phyloP scores from a whole-genome alignment of 2,797 vertebrate genomes.

The Sebastes oblongus region DNA sequence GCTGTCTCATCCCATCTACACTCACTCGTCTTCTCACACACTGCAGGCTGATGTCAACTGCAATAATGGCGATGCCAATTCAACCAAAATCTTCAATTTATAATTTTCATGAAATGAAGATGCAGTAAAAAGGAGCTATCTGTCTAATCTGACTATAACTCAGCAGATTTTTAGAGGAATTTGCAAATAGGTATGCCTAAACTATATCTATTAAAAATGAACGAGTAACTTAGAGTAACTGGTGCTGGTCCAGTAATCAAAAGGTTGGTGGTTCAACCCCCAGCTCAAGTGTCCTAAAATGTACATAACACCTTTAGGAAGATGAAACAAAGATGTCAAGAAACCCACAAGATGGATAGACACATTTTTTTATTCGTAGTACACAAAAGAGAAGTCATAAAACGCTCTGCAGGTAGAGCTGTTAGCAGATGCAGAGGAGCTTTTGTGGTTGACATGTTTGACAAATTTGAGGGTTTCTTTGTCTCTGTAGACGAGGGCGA shows the following conservation, averaged over 20 bases:
- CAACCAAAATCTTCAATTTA: not conserved
- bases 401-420: conserved; percentile 73
- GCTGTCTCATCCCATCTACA: not conserved
- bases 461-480: conserved; percentile 96
- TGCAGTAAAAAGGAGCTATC: not conserved
- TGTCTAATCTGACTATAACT: not conserved
- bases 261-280: not conserved
- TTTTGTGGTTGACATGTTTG: conserved; percentile 92
- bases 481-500: conserved; percentile 95
- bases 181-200: not conserved
- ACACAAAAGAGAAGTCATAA: conserved; percentile 94
- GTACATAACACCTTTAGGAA: not conserved
- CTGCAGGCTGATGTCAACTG: not conserved
- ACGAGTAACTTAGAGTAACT: not conserved
- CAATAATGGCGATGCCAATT: not conserved
- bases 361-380: conserved; percentile 87
- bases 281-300: not conserved
- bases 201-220: not conserved
- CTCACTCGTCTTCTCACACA: not conserved
- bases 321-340: not conserved
- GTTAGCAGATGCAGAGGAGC: conserved; percentile 68
- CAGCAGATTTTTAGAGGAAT: not conserved
- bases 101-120: not conserved
- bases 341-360: not conserved
- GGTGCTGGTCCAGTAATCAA: not conserved